Conservation (phyloP, 2,113 vertebrate genomes). For the Clinocottus analis region DNA sequence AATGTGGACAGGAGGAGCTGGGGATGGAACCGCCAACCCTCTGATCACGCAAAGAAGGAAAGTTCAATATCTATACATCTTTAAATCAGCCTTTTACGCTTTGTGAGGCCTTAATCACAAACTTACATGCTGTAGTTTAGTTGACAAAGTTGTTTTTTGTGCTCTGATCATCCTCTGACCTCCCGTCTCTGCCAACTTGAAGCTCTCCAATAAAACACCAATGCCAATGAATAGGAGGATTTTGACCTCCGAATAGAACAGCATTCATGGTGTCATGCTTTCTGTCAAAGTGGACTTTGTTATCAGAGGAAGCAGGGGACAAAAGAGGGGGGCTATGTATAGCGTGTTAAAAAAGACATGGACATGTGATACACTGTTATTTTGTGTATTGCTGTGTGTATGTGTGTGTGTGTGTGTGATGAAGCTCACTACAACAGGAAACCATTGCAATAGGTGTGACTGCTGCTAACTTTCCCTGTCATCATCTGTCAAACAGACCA, state of each 20-base stretch:
- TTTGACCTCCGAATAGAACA: neutral
- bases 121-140: neutral
- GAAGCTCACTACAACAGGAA: conserved; percentile 20
- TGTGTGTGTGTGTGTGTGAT: neutral
- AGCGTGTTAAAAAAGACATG: conserved; percentile 8
- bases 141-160: neutral
- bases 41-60: no score
- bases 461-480: conserved; percentile 40
- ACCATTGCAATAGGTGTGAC: conserved; percentile 8
- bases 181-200: neutral
- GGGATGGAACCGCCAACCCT: no score
- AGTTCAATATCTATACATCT: no score
- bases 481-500: conserved; percentile 25
- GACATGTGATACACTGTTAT: neutral
- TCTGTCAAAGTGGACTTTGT: conserved; percentile 11
- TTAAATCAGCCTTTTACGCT: neutral
- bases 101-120: neutral
- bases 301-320: conserved; percentile 31
- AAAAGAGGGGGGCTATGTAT: conserved; percentile 24
- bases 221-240: neutral
- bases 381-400: neutral
- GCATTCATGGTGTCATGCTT: neutral
- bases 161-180: neutral
- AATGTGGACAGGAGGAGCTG: no score
- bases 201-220: neutral